Conservation (phyloP, 2,888 invertebrate species). For the Tetragnatha montana region DNA sequence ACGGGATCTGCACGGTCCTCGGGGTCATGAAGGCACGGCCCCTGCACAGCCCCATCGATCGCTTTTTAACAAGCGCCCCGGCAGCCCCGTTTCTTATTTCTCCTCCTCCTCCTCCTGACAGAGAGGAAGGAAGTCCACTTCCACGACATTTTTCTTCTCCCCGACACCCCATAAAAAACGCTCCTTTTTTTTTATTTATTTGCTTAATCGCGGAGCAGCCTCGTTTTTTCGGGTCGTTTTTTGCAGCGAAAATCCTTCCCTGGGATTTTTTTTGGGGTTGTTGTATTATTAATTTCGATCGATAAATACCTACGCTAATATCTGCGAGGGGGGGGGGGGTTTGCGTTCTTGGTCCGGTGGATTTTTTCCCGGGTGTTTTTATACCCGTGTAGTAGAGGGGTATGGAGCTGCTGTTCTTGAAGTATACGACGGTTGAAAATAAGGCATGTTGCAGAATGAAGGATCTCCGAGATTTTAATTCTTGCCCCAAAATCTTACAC, state of each 20-base stretch:
- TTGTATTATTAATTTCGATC: background rate
- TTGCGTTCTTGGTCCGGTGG: background rate
- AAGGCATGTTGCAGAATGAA: no score
- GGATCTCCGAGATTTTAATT: no score
- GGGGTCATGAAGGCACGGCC: background rate
- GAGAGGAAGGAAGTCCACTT: conserved; percentile 10
- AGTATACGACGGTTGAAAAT: background rate
- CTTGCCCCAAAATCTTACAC: no score
- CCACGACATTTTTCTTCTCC: background rate
- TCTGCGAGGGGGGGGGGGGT: background rate
- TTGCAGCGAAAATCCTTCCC: background rate
- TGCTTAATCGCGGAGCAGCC: conserved; percentile 18
- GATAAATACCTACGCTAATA: background rate
- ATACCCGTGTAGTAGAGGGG: background rate
- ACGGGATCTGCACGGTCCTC: background rate
- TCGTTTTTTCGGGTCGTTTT: background rate
- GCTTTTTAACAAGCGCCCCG: conserved; percentile 68
- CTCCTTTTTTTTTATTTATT: conserved; percentile 24
- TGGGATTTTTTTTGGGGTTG: background rate
- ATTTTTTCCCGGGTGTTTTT: background rate
- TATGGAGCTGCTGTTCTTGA: background rate
- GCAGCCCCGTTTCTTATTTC: conserved; percentile 66
- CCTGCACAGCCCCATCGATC: conserved; percentile 37
- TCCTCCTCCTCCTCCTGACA: background rate
- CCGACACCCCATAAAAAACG: background rate